A percentile compares a stretch with the other conserved stretches of the same genome.
phyloP scores from a whole-genome alignment of 2,113 vertebrate species.

The Zosterops pallidus region DNA sequence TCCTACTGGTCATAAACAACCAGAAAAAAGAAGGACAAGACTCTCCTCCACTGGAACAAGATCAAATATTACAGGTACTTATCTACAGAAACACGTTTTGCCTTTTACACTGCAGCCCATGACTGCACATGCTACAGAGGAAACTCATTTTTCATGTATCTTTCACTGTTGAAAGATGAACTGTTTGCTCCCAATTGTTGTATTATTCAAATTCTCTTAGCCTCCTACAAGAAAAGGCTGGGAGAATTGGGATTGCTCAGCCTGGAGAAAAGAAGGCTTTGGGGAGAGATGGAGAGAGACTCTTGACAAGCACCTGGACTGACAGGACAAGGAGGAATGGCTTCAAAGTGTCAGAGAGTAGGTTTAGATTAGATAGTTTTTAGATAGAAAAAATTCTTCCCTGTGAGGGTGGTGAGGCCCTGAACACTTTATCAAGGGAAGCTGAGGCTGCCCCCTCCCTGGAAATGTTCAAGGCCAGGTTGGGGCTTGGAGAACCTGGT shows the following conservation, averaged over 20 bases:
- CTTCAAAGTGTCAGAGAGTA: background rate
- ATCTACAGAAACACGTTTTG: background rate
- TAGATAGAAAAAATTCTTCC: background rate
- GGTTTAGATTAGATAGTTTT: background rate
- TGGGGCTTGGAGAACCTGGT: background rate
- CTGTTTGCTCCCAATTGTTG: background rate
- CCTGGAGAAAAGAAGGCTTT: background rate
- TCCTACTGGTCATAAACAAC: background rate
- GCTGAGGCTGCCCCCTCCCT: background rate
- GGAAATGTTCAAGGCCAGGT: background rate
- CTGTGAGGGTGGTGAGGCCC: background rate
- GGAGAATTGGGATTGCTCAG: background rate
- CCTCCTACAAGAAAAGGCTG: background rate
- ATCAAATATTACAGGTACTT: background rate
- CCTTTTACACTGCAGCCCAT: background rate
- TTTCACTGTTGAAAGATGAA: background rate
- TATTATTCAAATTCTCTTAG: background rate
- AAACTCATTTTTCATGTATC: background rate
- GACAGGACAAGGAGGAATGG: background rate
- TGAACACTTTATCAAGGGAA: background rate
- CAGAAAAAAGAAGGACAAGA: background rate
- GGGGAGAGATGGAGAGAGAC: background rate
- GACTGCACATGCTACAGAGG: rapidly evolving
- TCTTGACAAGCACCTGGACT: background rate
- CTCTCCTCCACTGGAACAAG: background rate